These are phyloP conservation scores for Hafferia zeledoni DNA, from an alignment of 2,797 vertebrate genomes.

Conservation along the genomic window DNA sequence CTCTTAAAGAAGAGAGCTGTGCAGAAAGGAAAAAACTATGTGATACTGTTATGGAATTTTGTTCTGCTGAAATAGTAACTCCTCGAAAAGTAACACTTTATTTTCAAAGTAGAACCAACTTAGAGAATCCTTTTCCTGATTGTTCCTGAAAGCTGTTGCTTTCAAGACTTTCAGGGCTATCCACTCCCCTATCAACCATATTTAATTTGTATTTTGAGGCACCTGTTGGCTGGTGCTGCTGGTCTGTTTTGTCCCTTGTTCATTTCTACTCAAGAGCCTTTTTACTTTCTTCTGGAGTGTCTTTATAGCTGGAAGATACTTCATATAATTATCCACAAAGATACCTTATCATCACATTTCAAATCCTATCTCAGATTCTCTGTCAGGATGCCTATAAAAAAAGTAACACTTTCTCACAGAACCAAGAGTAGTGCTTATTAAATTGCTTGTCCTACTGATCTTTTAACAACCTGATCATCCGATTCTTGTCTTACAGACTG, in stretches of 20 bases:
- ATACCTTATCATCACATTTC: neutral
- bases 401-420: neutral
- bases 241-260: neutral
- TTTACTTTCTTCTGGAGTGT: neutral
- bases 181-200: accelerated
- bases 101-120: neutral
- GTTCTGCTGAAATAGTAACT: neutral
- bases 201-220: neutral
- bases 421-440: neutral
- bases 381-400: neutral
- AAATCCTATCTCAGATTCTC: neutral
- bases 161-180: neutral
- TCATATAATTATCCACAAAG: neutral
- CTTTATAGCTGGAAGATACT: neutral
- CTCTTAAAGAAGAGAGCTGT: neutral
- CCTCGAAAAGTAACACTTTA: neutral
- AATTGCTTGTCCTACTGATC: neutral
- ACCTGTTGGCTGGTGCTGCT: neutral
- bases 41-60: neutral
- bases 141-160: neutral
- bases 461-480: neutral
- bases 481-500: neutral
- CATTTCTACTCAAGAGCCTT: neutral
- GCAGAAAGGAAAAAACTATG: neutral
- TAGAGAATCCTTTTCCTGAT: neutral